Conservation (phyloP, 2,888 invertebrate genomes). For the Agrilus cyanescens region DNA sequence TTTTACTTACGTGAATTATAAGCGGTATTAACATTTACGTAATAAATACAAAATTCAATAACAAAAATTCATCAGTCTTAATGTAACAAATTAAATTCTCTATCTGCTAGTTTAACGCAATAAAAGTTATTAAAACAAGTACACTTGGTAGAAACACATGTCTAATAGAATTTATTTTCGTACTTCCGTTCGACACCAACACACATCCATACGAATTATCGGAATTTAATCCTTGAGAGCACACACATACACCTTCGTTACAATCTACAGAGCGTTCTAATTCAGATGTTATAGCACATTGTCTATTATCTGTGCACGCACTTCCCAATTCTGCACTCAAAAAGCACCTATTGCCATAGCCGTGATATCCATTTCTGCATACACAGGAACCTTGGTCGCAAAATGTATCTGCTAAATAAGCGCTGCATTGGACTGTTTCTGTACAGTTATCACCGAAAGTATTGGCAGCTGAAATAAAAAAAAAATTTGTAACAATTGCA, state of each 20-base stretch:
- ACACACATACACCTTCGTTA: conserved; percentile 23
- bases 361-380: conserved; percentile 24
- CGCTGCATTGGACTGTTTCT: conserved; percentile 28
- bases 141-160: no score
- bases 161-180: no score
- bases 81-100: no score
- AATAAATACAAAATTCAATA: no score
- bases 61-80: no score
- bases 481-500: background rate
- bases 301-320: conserved; percentile 22
- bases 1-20: no score
- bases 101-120: no score
- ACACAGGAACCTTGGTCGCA: conserved; percentile 23
- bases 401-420: conserved; percentile 21
- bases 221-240: conserved; percentile 19
- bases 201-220: background rate
- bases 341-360: conserved; percentile 22
- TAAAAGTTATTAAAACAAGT: no score
- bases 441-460: conserved; percentile 25
- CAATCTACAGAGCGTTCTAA: conserved; percentile 22
- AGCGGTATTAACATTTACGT: no score
- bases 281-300: conserved; percentile 23
- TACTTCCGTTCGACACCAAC: background rate
- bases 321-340: conserved; percentile 20
- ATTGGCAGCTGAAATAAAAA: conserved; percentile 24